Conservation (phyloP, 2,797 vertebrate species). For the Valencia hispanica region DNA sequence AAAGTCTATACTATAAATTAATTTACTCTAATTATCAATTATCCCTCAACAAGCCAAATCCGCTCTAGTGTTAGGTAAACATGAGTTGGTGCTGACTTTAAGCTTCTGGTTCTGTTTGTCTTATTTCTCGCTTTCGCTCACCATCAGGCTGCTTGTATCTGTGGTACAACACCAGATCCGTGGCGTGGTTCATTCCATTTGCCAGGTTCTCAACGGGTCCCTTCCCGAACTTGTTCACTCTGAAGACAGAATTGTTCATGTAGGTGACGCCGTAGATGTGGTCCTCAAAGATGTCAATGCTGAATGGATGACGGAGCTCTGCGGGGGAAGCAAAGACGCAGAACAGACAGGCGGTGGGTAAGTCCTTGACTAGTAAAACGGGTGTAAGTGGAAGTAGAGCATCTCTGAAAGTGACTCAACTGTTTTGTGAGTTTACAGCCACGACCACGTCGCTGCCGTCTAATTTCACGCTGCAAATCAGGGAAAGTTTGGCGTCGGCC, state of each 20-base stretch:
- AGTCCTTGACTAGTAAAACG: background rate
- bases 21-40: too few relatives aligned
- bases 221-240: conserved; percentile 94
- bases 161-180: conserved; percentile 91
- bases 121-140: conserved; percentile 56
- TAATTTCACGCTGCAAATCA: conserved; percentile 93
- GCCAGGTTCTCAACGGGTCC: conserved; percentile 89
- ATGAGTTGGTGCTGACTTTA: background rate
- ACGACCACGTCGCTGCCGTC: conserved; percentile 91
- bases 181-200: conserved; percentile 92
- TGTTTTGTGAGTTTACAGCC: conserved; percentile 89
- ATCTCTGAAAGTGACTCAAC: conserved; percentile 77
- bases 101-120: background rate
- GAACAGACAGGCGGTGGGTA: background rate
- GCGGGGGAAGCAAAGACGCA: conserved; percentile 22
- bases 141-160: conserved; percentile 95
- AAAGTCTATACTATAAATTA: too few relatives aligned
- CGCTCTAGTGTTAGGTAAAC: background rate
- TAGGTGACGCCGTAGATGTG: conserved; percentile 96
- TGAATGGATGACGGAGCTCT: conserved; percentile 94
- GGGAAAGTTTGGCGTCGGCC: conserved; percentile 93
- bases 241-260: conserved; percentile 93
- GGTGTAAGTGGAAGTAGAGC: background rate
- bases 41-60: too few relatives aligned
- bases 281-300: conserved; percentile 96